Conservation (phyloP, 1,140 invertebrate genomes). For the Catajapyx aquilonaris region DNA sequence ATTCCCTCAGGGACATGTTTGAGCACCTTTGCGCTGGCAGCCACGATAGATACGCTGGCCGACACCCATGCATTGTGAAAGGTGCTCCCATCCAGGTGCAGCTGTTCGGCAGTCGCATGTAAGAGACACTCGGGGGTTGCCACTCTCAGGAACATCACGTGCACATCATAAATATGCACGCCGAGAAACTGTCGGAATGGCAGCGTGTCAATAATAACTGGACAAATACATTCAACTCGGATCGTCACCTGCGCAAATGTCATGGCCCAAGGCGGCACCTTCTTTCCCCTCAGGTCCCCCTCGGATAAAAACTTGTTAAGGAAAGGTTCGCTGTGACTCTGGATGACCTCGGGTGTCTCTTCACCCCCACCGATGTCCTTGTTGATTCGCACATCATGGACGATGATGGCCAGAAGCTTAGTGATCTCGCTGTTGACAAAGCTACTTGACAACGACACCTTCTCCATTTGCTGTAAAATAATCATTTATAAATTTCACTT, state of each 20-base stretch:
- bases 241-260: background rate
- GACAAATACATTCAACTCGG: background rate
- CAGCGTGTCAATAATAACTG: too few relatives aligned
- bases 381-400: slow-evolving; percentile 62
- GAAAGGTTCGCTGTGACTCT: background rate
- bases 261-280: background rate
- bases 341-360: slow-evolving; percentile 15
- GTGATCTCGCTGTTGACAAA: slow-evolving; percentile 74
- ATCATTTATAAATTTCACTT: slow-evolving; percentile 5
- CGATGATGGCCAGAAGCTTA: slow-evolving; percentile 62
- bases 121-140: slow-evolving; percentile 45
- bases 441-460: slow-evolving; percentile 67
- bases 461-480: slow-evolving; percentile 60
- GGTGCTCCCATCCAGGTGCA: slow-evolving; percentile 53
- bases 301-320: too few relatives aligned
- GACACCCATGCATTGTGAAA: slow-evolving; percentile 46
- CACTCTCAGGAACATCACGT: slow-evolving; percentile 40
- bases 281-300: background rate
- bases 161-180: slow-evolving; percentile 63
- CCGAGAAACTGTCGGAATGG: slow-evolving; percentile 49
- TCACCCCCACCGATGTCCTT: slow-evolving; percentile 40
- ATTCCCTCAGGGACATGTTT: slow-evolving; percentile 16
- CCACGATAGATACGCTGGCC: slow-evolving; percentile 22
- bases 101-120: slow-evolving; percentile 47
- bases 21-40: slow-evolving; percentile 20